Evolutionary conservation across 1,140 invertebrate genomes (phyloP), one percentile per base, ranked within the genome.

Genomic region (Phthorimaea operculella): DNA sequence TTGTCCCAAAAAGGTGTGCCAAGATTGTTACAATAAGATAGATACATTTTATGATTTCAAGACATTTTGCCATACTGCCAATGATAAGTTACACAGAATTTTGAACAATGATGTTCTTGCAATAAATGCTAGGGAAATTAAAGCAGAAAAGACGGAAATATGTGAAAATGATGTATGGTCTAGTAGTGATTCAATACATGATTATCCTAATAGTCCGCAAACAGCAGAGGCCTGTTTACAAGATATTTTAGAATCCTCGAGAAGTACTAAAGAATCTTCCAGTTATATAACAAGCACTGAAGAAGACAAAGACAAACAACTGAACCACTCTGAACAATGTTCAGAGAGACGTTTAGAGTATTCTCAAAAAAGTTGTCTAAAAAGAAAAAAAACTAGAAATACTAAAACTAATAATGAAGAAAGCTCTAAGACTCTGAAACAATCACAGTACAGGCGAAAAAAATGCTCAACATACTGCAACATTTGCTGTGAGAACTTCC

Each of bases 391-490:
- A 58, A 28, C 16, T 49, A 42, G 48, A 57, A 55, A 34, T 44
- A 44, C 36, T 7, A 44, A 54, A 28, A 28, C 21, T 28, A 4
- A 4, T 28, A 28, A 28, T 6, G 2, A 28, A 28, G 53, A 51
- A 62, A 63, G 64, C 52, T 33, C 44, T 45, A 70, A 68, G 58
- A 52, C n/a, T 18, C 2, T 48, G 60, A 57, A 54, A 72, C 68
- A 48, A 18, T 15, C 45, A n/a, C 15, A n/a, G 1, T 60, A 65
- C 33, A 66, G 64, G 51, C 55, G 50, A 7, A 72, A 71, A 63
- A 61, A 65, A n/a, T 64, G 76, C 1, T 57, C 68, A 12, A 75
- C 70, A 45, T 80, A 76, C 36, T 83, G 80, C 49, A 72, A 72
- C 49, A 70, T 75, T 15, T 83, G 80, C 39, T 66, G 66, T 33